Percentiles rank a stretch among this genome's conserved stretches.
Conservation (phyloP, 1,140 invertebrate genomes). For the Drosophila pruinosa region DNA sequence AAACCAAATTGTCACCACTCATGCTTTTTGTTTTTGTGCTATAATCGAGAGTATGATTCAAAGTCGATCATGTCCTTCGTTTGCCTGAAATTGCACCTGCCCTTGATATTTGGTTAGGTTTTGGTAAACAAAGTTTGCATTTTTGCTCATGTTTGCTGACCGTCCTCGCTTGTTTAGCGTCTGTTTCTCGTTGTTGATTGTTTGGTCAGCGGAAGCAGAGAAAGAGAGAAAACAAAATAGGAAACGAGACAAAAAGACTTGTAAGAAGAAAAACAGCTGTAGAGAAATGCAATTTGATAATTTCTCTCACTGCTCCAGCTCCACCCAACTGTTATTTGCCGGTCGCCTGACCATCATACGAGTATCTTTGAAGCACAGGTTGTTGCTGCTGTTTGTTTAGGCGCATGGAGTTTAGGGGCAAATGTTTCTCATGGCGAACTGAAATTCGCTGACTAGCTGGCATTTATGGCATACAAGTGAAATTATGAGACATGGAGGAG, state of each 20-base stretch:
- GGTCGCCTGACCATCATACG: conserved; percentile 2
- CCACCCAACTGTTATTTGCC: conserved; percentile 8
- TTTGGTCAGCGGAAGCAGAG: conserved; percentile 39
- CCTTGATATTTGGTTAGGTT: conserved; percentile 21
- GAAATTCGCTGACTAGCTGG: conserved; percentile 44
- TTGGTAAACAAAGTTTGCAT: conserved; percentile 25
- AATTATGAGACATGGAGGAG: conserved; percentile 68
- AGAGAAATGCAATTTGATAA: conserved; percentile 52
- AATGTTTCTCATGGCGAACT: conserved; percentile 23
- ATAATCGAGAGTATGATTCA: too few species aligned
- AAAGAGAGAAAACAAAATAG: conserved; percentile 16
- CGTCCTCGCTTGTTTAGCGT: conserved; percentile 13
- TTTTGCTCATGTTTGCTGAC: conserved; percentile 36
- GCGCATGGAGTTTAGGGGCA: conserved; percentile 25
- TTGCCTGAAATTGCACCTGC: neutral
- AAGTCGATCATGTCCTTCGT: neutral
- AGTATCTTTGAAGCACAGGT: conserved; percentile 17
- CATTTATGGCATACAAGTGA: conserved; percentile 53
- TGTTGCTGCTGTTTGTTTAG: conserved; percentile 30
- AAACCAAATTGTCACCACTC: too few species aligned
- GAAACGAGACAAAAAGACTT: neutral
- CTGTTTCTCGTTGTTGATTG: conserved; percentile 30
- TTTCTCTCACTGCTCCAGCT: neutral
- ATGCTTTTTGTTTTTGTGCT: too few species aligned
- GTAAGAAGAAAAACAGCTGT: conserved; percentile 1